These are phyloP conservation scores for Candidula unifasciata DNA, from an alignment of 2,888 invertebrate genomes.

Conservation along the genomic window DNA sequence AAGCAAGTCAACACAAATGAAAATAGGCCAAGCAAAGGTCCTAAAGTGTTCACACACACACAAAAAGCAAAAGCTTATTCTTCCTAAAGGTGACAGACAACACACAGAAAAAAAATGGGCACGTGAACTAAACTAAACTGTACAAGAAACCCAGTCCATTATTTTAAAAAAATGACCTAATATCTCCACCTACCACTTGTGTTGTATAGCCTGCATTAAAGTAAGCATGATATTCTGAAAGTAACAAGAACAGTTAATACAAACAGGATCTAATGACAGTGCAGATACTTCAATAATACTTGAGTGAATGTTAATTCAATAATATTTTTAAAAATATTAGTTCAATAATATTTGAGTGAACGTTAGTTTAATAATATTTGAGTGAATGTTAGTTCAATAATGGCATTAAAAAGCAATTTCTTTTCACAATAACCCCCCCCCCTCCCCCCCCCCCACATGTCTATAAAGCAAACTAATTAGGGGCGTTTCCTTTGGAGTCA, in stretches of 20 bases:
- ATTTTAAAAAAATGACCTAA: not conserved
- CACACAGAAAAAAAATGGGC: constrained; percentile 12
- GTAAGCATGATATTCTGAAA: constrained; percentile 60
- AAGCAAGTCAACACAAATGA: not conserved
- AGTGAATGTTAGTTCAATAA: too few relatives aligned
- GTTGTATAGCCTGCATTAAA: constrained; percentile 59
- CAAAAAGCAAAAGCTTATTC: not conserved
- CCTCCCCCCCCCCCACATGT: too few relatives aligned
- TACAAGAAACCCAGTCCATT: constrained; percentile 16
- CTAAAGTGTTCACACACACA: too few relatives aligned
- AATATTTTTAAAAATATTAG: too few relatives aligned
- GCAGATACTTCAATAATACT: not conserved
- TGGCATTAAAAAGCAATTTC: not conserved
- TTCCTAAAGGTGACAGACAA: not conserved
- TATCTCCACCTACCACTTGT: constrained; percentile 49
- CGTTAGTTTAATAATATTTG: too few relatives aligned
- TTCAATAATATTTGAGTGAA: too few relatives aligned
- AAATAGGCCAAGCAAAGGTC: not conserved
- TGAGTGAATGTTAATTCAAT: too few relatives aligned
- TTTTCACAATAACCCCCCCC: too few relatives aligned
- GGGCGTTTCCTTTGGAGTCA: too few relatives aligned
- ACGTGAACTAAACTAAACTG: not conserved
- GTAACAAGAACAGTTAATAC: constrained; percentile 15
- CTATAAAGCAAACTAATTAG: too few relatives aligned
- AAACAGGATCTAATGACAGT: not conserved